Evolutionary conservation across 2,888 invertebrate species (phyloP).

Genomic region (Pammene fasciana): DNA sequence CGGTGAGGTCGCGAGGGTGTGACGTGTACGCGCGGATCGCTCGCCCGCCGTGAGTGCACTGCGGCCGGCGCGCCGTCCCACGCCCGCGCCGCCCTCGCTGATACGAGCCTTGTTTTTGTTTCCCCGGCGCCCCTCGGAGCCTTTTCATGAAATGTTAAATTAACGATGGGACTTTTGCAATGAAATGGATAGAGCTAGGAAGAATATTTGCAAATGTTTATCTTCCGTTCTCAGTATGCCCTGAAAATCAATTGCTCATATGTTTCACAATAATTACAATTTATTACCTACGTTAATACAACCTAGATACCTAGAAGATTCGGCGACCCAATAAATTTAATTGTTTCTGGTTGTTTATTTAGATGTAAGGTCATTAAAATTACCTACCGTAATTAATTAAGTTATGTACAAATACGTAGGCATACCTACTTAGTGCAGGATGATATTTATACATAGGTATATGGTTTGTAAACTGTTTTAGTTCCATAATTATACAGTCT

Average conservation of each 20-base stretch:
- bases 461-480: too few relatives aligned
- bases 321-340: too few relatives aligned
- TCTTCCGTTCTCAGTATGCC: not conserved
- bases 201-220: not conserved
- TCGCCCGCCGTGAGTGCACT: constrained; percentile 71
- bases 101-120: constrained; percentile 61
- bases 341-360: too few relatives aligned
- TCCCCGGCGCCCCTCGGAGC: constrained; percentile 51
- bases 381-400: too few relatives aligned
- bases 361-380: too few relatives aligned
- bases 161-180: constrained; percentile 47
- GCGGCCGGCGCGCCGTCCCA: constrained; percentile 55
- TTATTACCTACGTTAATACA: not conserved
- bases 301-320: not conserved
- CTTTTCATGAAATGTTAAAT: constrained; percentile 39
- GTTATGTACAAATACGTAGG: too few relatives aligned
- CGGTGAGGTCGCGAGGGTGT: constrained; percentile 48
- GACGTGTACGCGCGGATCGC: constrained; percentile 68
- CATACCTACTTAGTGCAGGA: too few relatives aligned
- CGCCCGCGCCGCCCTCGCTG: constrained; percentile 56
- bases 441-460: too few relatives aligned
- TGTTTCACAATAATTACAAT: constrained; percentile 5
- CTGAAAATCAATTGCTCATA: constrained; percentile 1
- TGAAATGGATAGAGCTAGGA: constrained; percentile 43
- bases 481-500: too few relatives aligned